Conservation (phyloP, 30 jellyfish, hydroid and myxozoan genomes). For the Pseudorhiza aurosa region DNA sequence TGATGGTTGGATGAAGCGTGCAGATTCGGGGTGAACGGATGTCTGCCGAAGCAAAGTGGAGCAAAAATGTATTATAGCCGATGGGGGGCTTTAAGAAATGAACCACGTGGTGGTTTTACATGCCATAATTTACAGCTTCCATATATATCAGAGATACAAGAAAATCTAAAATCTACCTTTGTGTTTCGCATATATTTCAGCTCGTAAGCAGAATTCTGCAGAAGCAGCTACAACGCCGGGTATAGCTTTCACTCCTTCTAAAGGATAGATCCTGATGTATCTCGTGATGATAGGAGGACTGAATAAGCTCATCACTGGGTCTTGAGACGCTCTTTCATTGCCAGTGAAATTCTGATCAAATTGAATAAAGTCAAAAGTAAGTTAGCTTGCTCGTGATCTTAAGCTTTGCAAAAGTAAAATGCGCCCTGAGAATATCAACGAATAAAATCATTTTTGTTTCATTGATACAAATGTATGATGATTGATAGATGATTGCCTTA, state of each 20-base stretch:
- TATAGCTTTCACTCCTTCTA: slow-evolving; percentile 1
- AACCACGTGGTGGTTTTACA: background rate
- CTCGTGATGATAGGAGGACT: slow-evolving; percentile 14
- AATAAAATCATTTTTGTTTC: too few species aligned
- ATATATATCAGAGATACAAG: background rate
- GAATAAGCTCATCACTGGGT: slow-evolving; percentile 8
- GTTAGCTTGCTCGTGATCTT: too few species aligned
- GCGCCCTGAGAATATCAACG: too few species aligned
- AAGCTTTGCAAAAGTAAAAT: too few species aligned
- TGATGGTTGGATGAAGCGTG: too few species aligned
- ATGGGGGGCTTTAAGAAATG: too few species aligned
- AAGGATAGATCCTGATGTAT: slow-evolving; percentile 12
- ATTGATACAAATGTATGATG: too few species aligned
- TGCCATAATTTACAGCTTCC: background rate
- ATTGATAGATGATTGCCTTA: too few species aligned
- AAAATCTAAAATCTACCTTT: background rate
- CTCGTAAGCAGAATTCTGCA: slow-evolving; percentile 17
- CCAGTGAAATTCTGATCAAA: slow-evolving; percentile 10
- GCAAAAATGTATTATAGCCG: too few species aligned
- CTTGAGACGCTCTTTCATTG: slow-evolving; percentile 23
- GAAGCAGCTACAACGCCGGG: slow-evolving; percentile 5
- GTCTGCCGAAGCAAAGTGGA: too few species aligned
- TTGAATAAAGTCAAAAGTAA: too few species aligned
- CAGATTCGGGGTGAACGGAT: too few species aligned
- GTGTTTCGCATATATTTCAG: slow-evolving; percentile 24